These are phyloP conservation scores for Megalops cyprinoides DNA, from an alignment of 2,797 vertebrate genomes.

Conservation along the genomic window DNA sequence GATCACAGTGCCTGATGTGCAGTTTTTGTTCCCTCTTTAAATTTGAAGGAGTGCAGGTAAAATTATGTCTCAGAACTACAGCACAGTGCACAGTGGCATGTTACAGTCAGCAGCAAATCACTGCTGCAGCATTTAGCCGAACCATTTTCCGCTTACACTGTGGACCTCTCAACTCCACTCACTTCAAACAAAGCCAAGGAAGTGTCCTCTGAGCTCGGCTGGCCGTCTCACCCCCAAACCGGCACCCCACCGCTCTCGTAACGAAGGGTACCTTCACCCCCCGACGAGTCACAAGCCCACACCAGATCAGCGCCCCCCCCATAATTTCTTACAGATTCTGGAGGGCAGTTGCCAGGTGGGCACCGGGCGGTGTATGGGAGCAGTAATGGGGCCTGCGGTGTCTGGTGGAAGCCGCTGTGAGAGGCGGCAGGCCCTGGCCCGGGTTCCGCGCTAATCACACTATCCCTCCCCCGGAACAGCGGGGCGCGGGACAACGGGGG, in stretches of 20 bases:
- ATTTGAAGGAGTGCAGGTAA: neutral
- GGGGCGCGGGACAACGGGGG: slow-evolving; percentile 38
- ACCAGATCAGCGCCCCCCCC: neutral
- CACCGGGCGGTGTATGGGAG: slow-evolving; percentile 1
- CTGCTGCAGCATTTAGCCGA: neutral
- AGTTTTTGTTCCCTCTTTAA: neutral
- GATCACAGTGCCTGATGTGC: neutral
- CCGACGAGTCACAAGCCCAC: slow-evolving; percentile 23
- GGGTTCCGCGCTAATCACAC: slow-evolving; percentile 49
- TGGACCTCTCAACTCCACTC: neutral
- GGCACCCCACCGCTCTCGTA: slow-evolving; percentile 50
- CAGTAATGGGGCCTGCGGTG: slow-evolving; percentile 28
- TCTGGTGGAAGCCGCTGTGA: slow-evolving; percentile 50
- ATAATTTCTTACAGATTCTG: slow-evolving; percentile 37
- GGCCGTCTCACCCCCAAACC: slow-evolving; percentile 54
- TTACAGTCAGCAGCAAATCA: neutral
- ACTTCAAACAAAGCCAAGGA: neutral
- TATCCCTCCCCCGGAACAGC: slow-evolving; percentile 52
- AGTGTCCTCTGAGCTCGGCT: no score
- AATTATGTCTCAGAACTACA: slow-evolving; percentile 1
- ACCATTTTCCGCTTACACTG: neutral
- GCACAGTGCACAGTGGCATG: neutral
- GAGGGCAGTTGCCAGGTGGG: slow-evolving; percentile 22
- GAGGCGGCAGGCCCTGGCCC: slow-evolving; percentile 28
- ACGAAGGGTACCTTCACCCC: slow-evolving; percentile 26